Percentiles rank a stretch among this genome's conserved stretches.
Evolutionary conservation across 2,797 vertebrate genomes (phyloP).

Genomic region (Gymnothorax javanicus): DNA sequence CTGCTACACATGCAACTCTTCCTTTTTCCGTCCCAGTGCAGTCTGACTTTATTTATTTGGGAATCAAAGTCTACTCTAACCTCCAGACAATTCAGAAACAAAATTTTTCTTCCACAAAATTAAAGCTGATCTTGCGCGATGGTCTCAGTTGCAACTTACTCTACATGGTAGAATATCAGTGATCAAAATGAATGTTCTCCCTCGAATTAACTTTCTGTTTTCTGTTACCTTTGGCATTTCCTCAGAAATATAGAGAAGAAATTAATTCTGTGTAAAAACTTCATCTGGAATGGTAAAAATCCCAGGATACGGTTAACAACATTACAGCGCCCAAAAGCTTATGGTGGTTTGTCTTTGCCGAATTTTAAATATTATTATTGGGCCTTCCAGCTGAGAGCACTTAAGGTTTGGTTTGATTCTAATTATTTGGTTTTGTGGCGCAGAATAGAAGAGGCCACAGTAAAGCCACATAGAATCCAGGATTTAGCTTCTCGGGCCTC

Average conservation of each 20-base stretch:
- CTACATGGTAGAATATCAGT: too few relatives aligned
- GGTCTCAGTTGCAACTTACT: too few relatives aligned
- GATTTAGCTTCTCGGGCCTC: not conserved
- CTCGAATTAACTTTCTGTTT: conserved; percentile 14
- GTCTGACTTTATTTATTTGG: not conserved
- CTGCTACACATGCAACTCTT: not conserved
- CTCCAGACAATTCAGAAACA: too few relatives aligned
- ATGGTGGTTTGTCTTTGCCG: too few relatives aligned
- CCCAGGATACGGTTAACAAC: not conserved
- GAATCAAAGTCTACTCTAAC: not conserved
- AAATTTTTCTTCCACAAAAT: too few relatives aligned
- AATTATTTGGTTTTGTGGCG: too few relatives aligned
- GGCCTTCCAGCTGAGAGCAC: too few relatives aligned
- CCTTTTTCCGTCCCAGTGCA: not conserved
- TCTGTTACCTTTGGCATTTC: not conserved
- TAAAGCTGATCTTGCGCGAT: too few relatives aligned
- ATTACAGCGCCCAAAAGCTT: conserved; percentile 2
- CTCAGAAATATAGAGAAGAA: not conserved
- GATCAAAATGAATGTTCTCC: too few relatives aligned
- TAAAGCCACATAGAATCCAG: not conserved
- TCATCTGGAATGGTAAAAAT: not conserved
- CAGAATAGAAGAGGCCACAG: not conserved
- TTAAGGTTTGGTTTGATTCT: too few relatives aligned
- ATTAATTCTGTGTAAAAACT: not conserved
- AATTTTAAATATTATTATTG: too few relatives aligned